Evolutionary conservation across 2,113 vertebrate species (phyloP).

Genomic region (Gymnogyps californianus): DNA sequence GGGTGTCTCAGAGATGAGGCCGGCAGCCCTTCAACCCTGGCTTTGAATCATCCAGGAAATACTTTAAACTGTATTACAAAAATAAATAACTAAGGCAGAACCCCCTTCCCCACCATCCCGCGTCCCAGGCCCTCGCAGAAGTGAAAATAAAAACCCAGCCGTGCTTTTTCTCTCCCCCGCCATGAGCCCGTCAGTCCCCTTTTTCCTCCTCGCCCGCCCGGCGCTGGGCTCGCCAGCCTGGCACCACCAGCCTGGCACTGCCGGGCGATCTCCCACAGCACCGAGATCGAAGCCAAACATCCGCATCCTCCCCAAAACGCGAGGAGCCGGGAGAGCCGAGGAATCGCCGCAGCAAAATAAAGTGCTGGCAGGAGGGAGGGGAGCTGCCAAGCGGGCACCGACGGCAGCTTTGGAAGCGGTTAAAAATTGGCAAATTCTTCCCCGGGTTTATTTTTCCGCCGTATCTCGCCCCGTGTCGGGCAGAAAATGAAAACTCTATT

Average conservation of each 20-base stretch:
- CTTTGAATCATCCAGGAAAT: not conserved
- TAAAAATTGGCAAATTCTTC: constrained; percentile 1
- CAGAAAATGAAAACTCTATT: not conserved
- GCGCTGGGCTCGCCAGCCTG: not conserved
- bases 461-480: not conserved
- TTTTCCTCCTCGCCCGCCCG: not conserved
- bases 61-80: not conserved
- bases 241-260: not conserved
- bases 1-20: not conserved
- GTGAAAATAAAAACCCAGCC: not conserved
- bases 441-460: not conserved
- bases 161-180: not conserved
- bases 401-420: not conserved
- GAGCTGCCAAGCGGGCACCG: not conserved
- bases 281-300: accelerated
- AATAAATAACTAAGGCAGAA: not conserved
- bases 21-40: not conserved
- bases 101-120: not conserved
- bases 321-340: accelerated
- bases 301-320: not conserved
- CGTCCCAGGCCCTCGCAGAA: not conserved
- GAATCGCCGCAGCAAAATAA: not conserved
- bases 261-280: not conserved
- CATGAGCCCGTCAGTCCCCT: not conserved
- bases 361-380: not conserved